These are phyloP conservation scores for Aproaerema taeniolella DNA, from an alignment of 2,888 invertebrate species.

Conservation along the genomic window DNA sequence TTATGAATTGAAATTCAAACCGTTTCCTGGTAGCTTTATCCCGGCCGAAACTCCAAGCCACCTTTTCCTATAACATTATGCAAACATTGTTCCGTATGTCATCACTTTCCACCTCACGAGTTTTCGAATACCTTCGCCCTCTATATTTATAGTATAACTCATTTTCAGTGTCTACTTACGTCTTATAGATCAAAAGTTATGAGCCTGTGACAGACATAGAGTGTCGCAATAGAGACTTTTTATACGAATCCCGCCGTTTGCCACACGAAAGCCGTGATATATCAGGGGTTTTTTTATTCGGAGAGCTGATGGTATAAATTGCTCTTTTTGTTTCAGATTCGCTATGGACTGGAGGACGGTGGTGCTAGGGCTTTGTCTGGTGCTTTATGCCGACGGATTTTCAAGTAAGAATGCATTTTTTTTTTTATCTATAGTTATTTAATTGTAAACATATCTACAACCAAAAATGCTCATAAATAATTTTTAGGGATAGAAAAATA, in stretches of 20 bases:
- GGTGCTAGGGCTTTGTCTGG: conserved; percentile 44
- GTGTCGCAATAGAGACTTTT: conserved; percentile 15
- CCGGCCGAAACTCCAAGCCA: no score
- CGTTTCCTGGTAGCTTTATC: no score
- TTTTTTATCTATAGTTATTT: background rate
- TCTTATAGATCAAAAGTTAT: conserved; percentile 17
- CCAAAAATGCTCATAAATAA: no score
- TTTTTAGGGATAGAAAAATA: no score
- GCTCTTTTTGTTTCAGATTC: conserved; percentile 43
- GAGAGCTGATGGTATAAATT: conserved; percentile 13
- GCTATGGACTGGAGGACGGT: conserved; percentile 64
- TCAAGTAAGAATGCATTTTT: conserved; percentile 58
- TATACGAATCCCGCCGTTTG: conserved; percentile 10
- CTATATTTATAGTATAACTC: conserved; percentile 2
- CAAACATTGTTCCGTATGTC: conserved; percentile 6
- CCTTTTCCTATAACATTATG: conserved; percentile 9
- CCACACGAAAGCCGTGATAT: conserved; percentile 12
- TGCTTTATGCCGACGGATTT: conserved; percentile 59
- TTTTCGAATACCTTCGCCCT: conserved; percentile 5
- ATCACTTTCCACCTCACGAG: conserved; percentile 4
- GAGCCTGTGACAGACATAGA: conserved; percentile 16
- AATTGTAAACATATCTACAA: background rate
- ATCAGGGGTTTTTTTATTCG: conserved; percentile 10
- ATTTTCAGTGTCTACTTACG: conserved; percentile 11
- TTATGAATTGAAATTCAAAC: no score